A percentile compares a stretch with the other conserved stretches of the same genome.
Conservation (phyloP, 2,888 invertebrate species). For the Volucella inflata region DNA sequence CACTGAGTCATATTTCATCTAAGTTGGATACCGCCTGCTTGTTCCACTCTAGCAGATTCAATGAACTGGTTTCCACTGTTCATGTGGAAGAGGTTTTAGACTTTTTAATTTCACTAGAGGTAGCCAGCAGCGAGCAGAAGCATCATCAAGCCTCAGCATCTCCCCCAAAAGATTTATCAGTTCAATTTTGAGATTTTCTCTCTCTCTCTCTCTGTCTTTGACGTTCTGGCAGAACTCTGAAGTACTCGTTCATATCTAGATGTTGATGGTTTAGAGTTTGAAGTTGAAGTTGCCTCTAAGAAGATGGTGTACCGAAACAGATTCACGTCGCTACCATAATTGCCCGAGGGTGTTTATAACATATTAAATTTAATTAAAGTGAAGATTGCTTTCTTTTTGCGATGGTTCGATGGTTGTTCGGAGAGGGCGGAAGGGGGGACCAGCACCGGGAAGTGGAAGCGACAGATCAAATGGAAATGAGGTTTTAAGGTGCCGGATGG, state of each 20-base stretch:
- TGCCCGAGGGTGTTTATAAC: slow-evolving; percentile 75
- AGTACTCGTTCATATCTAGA: not conserved
- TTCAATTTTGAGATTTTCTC: slow-evolving; percentile 63
- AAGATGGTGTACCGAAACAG: slow-evolving; percentile 67
- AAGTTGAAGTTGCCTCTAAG: slow-evolving; percentile 1
- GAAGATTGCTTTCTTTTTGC: slow-evolving; percentile 74
- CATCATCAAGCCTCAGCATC: slow-evolving; percentile 24
- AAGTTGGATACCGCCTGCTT: slow-evolving; percentile 39
- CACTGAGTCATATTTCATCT: slow-evolving; percentile 37
- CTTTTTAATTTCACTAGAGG: slow-evolving; percentile 31
- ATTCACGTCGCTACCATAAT: slow-evolving; percentile 75
- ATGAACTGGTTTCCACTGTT: slow-evolving; percentile 48
- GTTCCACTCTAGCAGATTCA: slow-evolving; percentile 35
- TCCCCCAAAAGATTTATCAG: slow-evolving; percentile 69
- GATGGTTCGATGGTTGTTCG: slow-evolving; percentile 23
- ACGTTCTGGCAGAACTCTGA: not conserved
- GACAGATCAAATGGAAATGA: slow-evolving; percentile 60
- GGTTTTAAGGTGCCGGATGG: slow-evolving; percentile 44
- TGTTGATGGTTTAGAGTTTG: not conserved
- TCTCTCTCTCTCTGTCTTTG: not conserved
- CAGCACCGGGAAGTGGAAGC: too few species aligned
- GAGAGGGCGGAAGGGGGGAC: not conserved
- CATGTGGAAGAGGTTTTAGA: slow-evolving; percentile 3
- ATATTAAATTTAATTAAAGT: slow-evolving; percentile 75
- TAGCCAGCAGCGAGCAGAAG: slow-evolving; percentile 35